Conservation (phyloP, 1,140 invertebrate genomes). For the Babylonia areolata region DNA sequence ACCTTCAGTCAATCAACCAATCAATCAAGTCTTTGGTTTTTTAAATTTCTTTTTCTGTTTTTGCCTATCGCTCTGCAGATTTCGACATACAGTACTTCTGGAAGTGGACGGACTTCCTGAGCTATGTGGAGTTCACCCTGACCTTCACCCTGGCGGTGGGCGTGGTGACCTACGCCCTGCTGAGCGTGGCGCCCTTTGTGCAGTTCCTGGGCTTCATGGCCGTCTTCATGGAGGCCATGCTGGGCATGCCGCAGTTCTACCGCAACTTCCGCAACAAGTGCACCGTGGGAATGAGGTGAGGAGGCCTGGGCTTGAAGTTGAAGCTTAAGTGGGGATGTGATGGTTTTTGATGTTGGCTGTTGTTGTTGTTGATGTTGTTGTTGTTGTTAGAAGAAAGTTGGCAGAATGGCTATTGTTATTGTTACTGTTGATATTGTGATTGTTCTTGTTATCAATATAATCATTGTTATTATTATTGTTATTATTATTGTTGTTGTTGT, state of each 20-base stretch:
- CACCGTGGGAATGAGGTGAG: conserved; percentile 98
- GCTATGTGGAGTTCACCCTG: conserved; percentile 94
- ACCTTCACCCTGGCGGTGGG: conserved; percentile 89
- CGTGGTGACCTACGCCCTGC: conserved; percentile 90
- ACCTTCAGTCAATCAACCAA: too few species aligned
- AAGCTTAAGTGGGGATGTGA: too few species aligned
- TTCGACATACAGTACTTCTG: conserved; percentile 87
- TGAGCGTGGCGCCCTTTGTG: conserved; percentile 80
- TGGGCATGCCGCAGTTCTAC: conserved; percentile 94
- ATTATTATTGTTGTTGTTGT: too few species aligned
- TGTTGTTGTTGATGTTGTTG: too few species aligned
- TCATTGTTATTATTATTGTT: too few species aligned
- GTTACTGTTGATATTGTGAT: too few species aligned
- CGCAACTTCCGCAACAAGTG: conserved; percentile 93
- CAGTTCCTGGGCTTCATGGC: conserved; percentile 86
- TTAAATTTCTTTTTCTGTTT: conserved; percentile 13
- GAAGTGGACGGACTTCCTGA: conserved; percentile 99
- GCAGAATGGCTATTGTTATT: too few species aligned
- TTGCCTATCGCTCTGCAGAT: conserved; percentile 63
- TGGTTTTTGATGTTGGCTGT: too few species aligned
- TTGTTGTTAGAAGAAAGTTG: too few species aligned
- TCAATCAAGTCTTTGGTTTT: too few species aligned
- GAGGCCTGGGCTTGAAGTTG: too few species aligned
- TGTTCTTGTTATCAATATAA: too few species aligned
- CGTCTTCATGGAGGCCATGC: conserved; percentile 96